Evolutionary conservation across 2,888 invertebrate genomes (phyloP).

Genomic region (Agapetus fuscipes): DNA sequence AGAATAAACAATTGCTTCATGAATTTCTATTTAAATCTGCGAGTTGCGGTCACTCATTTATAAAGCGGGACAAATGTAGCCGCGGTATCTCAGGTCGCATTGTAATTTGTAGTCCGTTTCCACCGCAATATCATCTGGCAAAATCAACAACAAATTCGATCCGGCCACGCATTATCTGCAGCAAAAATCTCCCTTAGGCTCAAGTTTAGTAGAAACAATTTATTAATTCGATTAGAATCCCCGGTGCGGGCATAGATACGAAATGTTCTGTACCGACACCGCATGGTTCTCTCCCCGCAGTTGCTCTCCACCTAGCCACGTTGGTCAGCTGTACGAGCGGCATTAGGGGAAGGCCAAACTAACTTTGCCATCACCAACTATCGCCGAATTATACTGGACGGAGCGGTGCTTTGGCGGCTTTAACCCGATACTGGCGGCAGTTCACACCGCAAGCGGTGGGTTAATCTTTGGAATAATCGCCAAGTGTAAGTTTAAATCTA

Average conservation of each 20-base stretch:
- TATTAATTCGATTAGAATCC: constrained; percentile 15
- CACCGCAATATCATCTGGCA: not conserved
- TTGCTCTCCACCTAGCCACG: no score
- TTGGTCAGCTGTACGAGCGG: no score
- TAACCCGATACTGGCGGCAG: constrained; percentile 1
- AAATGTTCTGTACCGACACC: no score
- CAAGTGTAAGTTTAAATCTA: constrained; percentile 17
- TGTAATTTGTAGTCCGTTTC: no score
- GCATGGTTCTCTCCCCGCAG: no score
- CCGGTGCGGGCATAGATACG: no score
- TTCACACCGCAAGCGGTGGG: constrained; percentile 14
- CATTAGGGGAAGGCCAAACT: constrained; percentile 2
- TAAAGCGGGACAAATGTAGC: no score
- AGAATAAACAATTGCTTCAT: no score
- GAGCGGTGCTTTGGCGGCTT: not conserved
- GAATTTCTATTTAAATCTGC: no score
- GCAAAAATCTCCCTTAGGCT: constrained; percentile 1
- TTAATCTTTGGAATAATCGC: constrained; percentile 17
- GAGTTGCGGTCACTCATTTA: no score
- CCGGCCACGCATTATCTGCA: not conserved
- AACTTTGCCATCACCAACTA: constrained; percentile 12
- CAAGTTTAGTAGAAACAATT: constrained; percentile 13
- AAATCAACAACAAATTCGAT: not conserved
- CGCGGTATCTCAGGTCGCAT: no score
- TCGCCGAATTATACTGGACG: constrained; percentile 10